phyloP scores from a whole-genome alignment of 2,888 invertebrate species.

The Tetropium fuscum region DNA sequence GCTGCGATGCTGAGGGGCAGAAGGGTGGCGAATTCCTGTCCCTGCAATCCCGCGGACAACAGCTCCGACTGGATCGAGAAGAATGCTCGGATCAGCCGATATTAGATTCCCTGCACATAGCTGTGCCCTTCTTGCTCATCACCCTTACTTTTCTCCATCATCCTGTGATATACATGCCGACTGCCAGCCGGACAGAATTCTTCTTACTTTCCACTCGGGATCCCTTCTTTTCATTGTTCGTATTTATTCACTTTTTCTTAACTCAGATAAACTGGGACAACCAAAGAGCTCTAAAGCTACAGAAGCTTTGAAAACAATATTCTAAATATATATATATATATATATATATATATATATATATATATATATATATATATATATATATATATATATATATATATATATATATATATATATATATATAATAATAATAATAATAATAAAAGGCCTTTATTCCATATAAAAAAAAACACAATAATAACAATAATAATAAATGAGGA shows the following conservation, averaged over 20 bases:
- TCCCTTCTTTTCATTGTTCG: conserved; percentile 12
- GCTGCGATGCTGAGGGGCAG: conserved; percentile 21
- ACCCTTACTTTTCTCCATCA: conserved; percentile 31
- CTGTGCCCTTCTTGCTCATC: conserved; percentile 45
- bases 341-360: too few relatives aligned
- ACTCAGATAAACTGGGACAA: conserved; percentile 5
- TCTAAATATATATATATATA: too few relatives aligned
- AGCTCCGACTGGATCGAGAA: conserved; percentile 60
- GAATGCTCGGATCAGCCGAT: conserved; percentile 64
- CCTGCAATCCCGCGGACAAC: conserved; percentile 63
- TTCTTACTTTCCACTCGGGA: conserved; percentile 14
- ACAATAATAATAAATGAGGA: too few relatives aligned
- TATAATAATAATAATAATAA: too few relatives aligned
- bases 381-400: too few relatives aligned
- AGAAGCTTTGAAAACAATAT: too few relatives aligned
- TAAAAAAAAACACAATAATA: too few relatives aligned
- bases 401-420: too few relatives aligned
- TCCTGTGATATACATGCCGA: conserved; percentile 28
- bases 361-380: too few relatives aligned
- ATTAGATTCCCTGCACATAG: conserved; percentile 62
- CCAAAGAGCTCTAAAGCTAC: too few relatives aligned
- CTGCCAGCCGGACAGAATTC: conserved; percentile 24
- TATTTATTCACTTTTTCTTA: background rate
- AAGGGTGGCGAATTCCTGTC: conserved; percentile 55
- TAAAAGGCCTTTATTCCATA: too few relatives aligned